Evolutionary conservation across 2,888 invertebrate species (phyloP).

Genomic region (Pseudoips prasinana): DNA sequence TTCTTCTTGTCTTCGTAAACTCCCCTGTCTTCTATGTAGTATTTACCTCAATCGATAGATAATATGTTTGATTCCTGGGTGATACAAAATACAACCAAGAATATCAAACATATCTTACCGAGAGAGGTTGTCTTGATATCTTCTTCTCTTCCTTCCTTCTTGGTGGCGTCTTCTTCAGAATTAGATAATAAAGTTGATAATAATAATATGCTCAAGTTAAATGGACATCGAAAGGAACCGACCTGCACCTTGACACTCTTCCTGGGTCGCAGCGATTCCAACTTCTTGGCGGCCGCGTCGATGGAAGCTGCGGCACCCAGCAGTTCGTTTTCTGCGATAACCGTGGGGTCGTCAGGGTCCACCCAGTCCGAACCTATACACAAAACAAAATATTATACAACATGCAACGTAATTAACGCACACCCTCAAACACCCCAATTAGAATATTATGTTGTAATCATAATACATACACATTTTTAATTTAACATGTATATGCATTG

Average conservation of each 20-base stretch:
- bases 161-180: background rate
- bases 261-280: conserved; percentile 94
- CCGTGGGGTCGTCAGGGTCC: conserved; percentile 98
- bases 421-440: no score
- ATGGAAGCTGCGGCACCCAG: conserved; percentile 98
- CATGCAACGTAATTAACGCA: no score
- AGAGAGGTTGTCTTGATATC: conserved; percentile 41
- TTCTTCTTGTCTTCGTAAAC: no score
- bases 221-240: conserved; percentile 8
- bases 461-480: no score
- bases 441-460: no score
- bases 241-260: conserved; percentile 88
- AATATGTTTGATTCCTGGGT: conserved; percentile 99
- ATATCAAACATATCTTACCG: conserved; percentile 99
- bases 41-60: conserved; percentile 85
- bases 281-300: conserved; percentile 98
- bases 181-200: background rate
- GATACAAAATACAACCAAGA: conserved; percentile 98
- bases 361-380: conserved; percentile 92
- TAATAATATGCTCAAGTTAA: no score
- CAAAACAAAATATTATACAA: no score
- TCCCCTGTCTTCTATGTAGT: no score
- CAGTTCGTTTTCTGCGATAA: conserved; percentile 98
- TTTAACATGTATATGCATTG: no score
- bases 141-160: conserved; percentile 13